Evolutionary conservation across 2,888 invertebrate species (phyloP), one percentile per base, ranked within the genome.

Genomic region (Melinaea menophilus): DNA sequence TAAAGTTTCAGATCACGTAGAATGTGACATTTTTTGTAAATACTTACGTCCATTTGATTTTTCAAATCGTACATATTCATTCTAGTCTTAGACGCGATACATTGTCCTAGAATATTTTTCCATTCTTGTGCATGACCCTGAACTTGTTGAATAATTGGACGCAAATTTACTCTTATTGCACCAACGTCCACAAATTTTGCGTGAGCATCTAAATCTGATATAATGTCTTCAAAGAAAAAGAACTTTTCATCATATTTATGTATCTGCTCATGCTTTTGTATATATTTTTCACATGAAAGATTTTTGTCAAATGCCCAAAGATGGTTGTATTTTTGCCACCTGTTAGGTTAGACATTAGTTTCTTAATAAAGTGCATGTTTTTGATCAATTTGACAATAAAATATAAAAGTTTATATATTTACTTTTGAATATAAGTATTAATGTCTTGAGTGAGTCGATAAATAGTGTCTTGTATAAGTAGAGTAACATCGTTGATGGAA

Each of bases 191-290:
- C 90, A 73, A 91, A 93, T 56, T 92, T 87, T 5, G 91, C 86
- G 76, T 93, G 93, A 1, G 76, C 79, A 9, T 92, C 81, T 58
- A 96, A 84, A 68, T 95, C 95, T 3, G 93, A 89, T 22, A 95
- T 93, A 5, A 96, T 94, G 69, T 94, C 93, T 72, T 94, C 93
- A 82, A 96, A 98, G 81, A 95, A 96, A 80, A 94, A 94, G 75
- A 98, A 95, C 79, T 95, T 95, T 73, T 97, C 95, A 75, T 98
- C 97, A 81, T 95, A 96, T 67, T 93, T 92, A 48, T 79, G 78
- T 34, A 91, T 88, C 67, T 89, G 86, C 2, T 90, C 86, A 72
- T 82, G 73, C 68, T 93, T 94, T 56, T 92, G 90, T 1, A 95
- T 92, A 87, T 97, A 97, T 78, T 95, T 95, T 72, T 96, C 95